These are phyloP conservation scores for Thalassarche chlororhynchos DNA, from an alignment of 2,113 vertebrate species.

Conservation along the genomic window DNA sequence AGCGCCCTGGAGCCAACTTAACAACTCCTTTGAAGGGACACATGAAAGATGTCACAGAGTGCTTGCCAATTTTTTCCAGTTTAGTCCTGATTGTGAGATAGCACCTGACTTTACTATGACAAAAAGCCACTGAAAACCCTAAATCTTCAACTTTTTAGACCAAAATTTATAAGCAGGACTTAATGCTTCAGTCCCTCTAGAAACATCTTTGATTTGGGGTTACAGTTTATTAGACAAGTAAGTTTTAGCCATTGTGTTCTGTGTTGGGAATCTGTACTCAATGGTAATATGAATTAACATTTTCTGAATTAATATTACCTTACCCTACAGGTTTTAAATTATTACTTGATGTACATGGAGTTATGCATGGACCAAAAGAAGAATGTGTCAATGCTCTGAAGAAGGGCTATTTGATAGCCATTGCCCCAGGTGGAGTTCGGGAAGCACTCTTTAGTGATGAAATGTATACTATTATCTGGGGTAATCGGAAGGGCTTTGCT, in stretches of 20 bases:
- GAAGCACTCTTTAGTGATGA: slow-evolving; percentile 95
- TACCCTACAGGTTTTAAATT: slow-evolving; percentile 87
- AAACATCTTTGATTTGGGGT: not conserved
- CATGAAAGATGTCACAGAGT: not conserved
- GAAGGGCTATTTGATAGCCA: slow-evolving; percentile 84
- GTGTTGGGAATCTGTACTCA: not conserved
- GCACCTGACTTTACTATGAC: not conserved
- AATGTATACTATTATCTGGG: slow-evolving; percentile 89
- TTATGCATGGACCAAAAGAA: slow-evolving; percentile 92
- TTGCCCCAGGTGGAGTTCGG: slow-evolving; percentile 92
- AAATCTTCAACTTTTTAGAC: not conserved
- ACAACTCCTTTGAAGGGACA: not conserved
- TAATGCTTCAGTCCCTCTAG: not conserved
- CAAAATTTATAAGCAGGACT: not conserved
- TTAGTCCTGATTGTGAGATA: not conserved
- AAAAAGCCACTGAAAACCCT: not conserved
- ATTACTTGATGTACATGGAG: slow-evolving; percentile 88
- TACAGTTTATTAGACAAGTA: not conserved
- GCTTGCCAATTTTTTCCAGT: not conserved
- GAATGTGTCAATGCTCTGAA: slow-evolving; percentile 89
- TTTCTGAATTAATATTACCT: not conserved
- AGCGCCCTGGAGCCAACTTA: not conserved
- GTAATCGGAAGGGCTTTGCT: slow-evolving; percentile 90
- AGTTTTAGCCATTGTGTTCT: not conserved
- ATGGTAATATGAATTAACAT: not conserved